These are phyloP conservation scores for Pelusios castaneus DNA, from an alignment of 2,113 vertebrate species.

Conservation along the genomic window DNA sequence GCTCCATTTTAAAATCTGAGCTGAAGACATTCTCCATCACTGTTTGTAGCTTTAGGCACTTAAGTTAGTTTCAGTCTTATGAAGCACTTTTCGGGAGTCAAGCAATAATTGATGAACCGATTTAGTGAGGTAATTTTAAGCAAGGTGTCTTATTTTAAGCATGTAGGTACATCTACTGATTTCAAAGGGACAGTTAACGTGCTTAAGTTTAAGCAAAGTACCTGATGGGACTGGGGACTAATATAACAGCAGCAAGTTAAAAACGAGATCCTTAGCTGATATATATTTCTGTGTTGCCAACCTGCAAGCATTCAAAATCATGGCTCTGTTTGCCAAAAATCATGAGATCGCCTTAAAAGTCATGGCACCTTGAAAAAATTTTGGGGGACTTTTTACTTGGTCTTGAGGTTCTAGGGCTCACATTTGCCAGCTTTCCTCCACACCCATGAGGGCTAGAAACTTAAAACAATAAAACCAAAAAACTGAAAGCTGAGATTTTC, in stretches of 20 bases:
- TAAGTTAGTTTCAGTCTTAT: background rate
- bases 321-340: background rate
- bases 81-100: background rate
- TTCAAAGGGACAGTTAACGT: background rate
- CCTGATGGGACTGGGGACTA: background rate
- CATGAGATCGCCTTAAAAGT: background rate
- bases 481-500: background rate
- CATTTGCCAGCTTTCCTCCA: background rate
- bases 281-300: background rate
- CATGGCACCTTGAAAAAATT: slow-evolving; percentile 1
- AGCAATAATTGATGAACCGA: background rate
- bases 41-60: fast-evolving
- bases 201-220: background rate
- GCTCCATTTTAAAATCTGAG: background rate
- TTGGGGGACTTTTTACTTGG: background rate
- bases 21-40: background rate
- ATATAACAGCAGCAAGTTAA: background rate
- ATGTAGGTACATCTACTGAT: background rate
- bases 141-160: background rate
- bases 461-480: background rate
- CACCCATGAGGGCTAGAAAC: background rate
- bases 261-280: background rate
- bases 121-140: background rate
- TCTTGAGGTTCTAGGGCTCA: background rate
- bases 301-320: background rate